Percentiles rank a stretch among this genome's conserved stretches.
These are phyloP conservation scores for Aporophyla nigra DNA, from an alignment of 2,888 invertebrate species.

Conservation along the genomic window DNA sequence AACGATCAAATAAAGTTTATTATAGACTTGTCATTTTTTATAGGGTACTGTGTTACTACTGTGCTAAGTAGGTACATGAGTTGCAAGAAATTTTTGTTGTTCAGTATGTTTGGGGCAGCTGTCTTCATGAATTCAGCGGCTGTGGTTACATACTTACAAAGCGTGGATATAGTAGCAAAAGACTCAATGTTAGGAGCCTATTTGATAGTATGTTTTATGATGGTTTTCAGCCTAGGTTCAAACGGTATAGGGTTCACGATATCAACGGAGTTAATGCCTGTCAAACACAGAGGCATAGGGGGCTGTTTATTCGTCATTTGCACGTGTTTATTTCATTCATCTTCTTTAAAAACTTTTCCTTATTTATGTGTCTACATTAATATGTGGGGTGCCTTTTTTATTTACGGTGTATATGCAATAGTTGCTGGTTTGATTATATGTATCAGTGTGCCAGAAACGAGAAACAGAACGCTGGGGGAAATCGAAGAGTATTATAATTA, in stretches of 20 bases:
- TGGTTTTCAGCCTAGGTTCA: constrained; percentile 13
- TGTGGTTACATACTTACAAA: constrained; percentile 25
- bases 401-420: constrained; percentile 13
- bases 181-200: constrained; percentile 43
- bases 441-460: constrained; percentile 28
- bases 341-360: constrained; percentile 23
- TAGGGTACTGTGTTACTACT: constrained; percentile 18
- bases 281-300: constrained; percentile 32
- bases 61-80: constrained; percentile 11
- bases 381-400: constrained; percentile 31
- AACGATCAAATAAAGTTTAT: constrained; percentile 39
- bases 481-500: constrained; percentile 37
- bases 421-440: constrained; percentile 5
- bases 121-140: constrained; percentile 17
- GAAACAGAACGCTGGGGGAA: constrained; percentile 27
- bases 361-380: constrained; percentile 33
- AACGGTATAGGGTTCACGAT: constrained; percentile 25
- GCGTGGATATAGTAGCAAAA: constrained; percentile 3
- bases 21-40: constrained; percentile 15
- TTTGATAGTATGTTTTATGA: constrained; percentile 5
- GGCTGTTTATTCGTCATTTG: constrained; percentile 18
- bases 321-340: constrained; percentile 23
- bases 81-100: constrained; percentile 28
- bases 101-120: constrained; percentile 22
- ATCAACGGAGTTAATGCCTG: constrained; percentile 33